phyloP scores from a whole-genome alignment of 2,113 vertebrate species.

The Thryonomys swinderianus region DNA sequence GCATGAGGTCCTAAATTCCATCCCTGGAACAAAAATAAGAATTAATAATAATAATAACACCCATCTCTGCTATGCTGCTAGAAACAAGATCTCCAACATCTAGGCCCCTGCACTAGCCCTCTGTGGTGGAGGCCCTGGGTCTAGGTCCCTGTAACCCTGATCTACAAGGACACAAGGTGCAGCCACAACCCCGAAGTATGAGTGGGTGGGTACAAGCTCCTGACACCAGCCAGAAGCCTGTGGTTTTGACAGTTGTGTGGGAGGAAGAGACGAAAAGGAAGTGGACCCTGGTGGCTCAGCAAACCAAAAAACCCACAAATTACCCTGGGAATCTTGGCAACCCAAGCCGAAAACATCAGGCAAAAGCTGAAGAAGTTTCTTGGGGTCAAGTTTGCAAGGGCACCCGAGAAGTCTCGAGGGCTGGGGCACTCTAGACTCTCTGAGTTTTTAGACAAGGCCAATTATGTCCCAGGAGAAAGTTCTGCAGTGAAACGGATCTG shows the following conservation, averaged over 20 bases:
- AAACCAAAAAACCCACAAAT: not conserved
- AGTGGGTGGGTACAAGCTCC: not conserved
- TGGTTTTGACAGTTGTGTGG: not conserved
- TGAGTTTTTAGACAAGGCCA: not conserved
- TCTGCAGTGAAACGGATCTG: not conserved
- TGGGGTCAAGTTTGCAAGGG: not conserved
- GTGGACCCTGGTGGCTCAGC: not conserved
- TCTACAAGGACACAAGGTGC: not conserved
- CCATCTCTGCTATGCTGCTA: not conserved
- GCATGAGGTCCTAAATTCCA: too few relatives aligned
- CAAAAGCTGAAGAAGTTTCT: not conserved
- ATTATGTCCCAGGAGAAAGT: slow-evolving; percentile 28
- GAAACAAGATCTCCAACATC: not conserved
- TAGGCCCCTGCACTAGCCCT: not conserved
- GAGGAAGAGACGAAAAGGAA: not conserved
- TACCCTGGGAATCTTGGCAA: not conserved
- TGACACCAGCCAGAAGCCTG: not conserved
- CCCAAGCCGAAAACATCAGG: not conserved
- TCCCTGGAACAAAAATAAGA: too few relatives aligned
- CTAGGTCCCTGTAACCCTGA: too few relatives aligned
- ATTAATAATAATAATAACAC: too few relatives aligned
- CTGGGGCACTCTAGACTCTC: not conserved
- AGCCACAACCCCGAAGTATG: not conserved
- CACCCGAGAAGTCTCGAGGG: not conserved
- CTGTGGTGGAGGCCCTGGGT: not conserved